Evolutionary conservation across 2,888 invertebrate genomes (phyloP).

Genomic region (Nomada goodeniana): DNA sequence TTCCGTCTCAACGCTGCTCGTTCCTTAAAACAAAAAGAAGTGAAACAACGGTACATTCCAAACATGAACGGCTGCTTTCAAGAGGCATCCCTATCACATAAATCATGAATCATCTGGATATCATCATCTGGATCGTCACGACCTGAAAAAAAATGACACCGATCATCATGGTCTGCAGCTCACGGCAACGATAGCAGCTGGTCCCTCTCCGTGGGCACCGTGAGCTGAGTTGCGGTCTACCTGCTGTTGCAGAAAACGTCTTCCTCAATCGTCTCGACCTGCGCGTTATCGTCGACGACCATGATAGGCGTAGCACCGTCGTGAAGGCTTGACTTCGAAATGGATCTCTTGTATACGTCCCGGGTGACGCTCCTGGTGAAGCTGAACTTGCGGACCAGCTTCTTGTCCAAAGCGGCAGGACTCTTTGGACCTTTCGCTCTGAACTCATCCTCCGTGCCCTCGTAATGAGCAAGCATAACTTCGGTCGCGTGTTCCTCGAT

Average conservation of each 20-base stretch:
- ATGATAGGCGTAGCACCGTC: slow-evolving; percentile 86
- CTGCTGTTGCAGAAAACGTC: slow-evolving; percentile 81
- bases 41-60: slow-evolving; percentile 28
- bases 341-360: slow-evolving; percentile 85
- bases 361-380: slow-evolving; percentile 86
- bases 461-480: slow-evolving; percentile 84
- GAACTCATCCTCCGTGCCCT: slow-evolving; percentile 83
- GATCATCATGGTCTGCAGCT: slow-evolving; percentile 68
- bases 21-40: slow-evolving; percentile 13
- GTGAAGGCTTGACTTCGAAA: slow-evolving; percentile 85
- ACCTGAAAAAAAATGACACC: slow-evolving; percentile 63
- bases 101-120: slow-evolving; percentile 63
- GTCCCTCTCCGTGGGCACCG: slow-evolving; percentile 77
- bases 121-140: slow-evolving; percentile 70
- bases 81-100: slow-evolving; percentile 46
- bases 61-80: slow-evolving; percentile 35
- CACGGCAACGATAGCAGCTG: slow-evolving; percentile 78
- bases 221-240: slow-evolving; percentile 80
- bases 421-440: slow-evolving; percentile 82
- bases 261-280: slow-evolving; percentile 80
- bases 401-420: slow-evolving; percentile 85
- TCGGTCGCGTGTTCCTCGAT: slow-evolving; percentile 87
- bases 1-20: neutral
- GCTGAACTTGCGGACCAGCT: slow-evolving; percentile 86
- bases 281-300: slow-evolving; percentile 84